A percentile compares a stretch with the other conserved stretches of the same genome.
Conservation (phyloP, 2,888 invertebrate species). For the Polyommatus icarus region DNA sequence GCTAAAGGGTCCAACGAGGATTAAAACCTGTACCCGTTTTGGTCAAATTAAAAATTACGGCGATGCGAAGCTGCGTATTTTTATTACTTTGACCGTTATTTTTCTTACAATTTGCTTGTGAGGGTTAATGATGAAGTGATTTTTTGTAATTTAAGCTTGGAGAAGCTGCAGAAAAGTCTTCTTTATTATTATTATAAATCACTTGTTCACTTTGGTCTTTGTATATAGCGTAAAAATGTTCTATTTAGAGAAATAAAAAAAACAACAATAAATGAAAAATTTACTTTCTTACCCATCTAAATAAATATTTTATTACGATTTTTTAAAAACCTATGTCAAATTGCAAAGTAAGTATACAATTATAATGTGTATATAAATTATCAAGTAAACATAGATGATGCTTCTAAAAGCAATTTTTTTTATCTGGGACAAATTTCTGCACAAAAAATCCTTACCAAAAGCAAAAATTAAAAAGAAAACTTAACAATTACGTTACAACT, state of each 20-base stretch:
- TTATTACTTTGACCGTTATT: background rate
- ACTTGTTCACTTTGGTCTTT: too few species aligned
- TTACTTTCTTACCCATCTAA: too few species aligned
- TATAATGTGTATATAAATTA: too few species aligned
- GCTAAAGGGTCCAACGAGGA: conserved; percentile 23
- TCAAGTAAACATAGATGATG: too few species aligned
- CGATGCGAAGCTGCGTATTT: background rate
- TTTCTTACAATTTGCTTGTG: background rate
- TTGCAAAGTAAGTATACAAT: too few species aligned
- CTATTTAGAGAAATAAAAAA: background rate
- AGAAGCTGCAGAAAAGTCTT: background rate
- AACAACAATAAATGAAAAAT: too few species aligned
- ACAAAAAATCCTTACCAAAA: too few species aligned
- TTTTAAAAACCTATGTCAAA: too few species aligned
- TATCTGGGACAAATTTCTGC: background rate
- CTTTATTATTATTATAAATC: background rate
- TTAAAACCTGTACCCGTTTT: background rate
- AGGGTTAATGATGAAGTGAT: background rate
- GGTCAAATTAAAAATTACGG: conserved; percentile 1
- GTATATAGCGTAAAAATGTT: too few species aligned
- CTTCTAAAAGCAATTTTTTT: background rate
- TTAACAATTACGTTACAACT: background rate
- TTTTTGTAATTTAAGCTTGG: background rate
- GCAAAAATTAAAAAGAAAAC: background rate
- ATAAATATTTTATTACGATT: too few species aligned